phyloP scores from a whole-genome alignment of 92 coral and sea anemone species.

The Phymanthus crucifer region DNA sequence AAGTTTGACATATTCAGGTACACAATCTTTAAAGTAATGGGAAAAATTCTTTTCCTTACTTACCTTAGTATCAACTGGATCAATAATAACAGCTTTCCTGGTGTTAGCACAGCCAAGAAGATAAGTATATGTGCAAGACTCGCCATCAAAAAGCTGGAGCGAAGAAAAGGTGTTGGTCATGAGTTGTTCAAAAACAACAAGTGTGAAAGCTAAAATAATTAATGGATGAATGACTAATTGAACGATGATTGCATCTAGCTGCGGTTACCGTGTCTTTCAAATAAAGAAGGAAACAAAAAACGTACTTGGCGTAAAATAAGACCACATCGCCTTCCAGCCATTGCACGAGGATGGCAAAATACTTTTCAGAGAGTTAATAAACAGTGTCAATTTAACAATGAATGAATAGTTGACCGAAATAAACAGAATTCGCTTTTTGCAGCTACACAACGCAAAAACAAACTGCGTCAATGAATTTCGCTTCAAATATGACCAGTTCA shows the following conservation, averaged over 20 bases:
- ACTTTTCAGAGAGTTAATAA: not conserved
- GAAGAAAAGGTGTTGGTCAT: too few relatives aligned
- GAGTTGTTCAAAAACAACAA: not conserved
- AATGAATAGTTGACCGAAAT: not conserved
- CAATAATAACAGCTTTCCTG: slow-evolving; percentile 78
- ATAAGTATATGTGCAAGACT: slow-evolving; percentile 73
- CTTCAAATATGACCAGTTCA: not conserved
- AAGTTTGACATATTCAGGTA: not conserved
- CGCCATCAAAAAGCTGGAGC: slow-evolving; percentile 73
- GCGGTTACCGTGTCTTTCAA: not conserved
- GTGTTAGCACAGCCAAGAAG: slow-evolving; percentile 75
- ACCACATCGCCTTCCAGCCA: slow-evolving; percentile 25
- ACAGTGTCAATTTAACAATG: not conserved
- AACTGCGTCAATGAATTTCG: not conserved
- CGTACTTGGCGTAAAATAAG: slow-evolving; percentile 35
- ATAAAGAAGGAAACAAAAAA: not conserved
- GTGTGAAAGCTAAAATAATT: not conserved
- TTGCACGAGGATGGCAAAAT: not conserved
- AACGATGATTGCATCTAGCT: not conserved
- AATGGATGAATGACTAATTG: not conserved
- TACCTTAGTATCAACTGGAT: slow-evolving; percentile 85
- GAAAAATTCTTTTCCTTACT: not conserved
- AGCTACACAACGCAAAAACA: too few relatives aligned
- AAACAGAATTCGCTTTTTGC: not conserved
- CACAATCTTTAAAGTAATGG: not conserved